phyloP scores from a whole-genome alignment of 2,113 vertebrate species.

The Eulacestoma nigropectus region DNA sequence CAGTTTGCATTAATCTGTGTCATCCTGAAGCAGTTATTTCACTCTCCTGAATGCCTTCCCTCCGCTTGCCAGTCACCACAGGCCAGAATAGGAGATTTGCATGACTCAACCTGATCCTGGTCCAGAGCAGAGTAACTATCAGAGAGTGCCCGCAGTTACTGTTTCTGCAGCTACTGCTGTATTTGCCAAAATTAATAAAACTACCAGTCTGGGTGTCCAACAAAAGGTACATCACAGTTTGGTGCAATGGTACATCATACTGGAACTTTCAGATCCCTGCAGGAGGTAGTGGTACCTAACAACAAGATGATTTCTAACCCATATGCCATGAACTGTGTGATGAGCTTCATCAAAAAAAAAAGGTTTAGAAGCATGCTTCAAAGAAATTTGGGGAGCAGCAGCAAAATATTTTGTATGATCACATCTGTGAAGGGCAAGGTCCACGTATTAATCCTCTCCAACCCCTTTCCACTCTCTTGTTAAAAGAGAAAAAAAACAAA shows the following conservation, averaged over 20 bases:
- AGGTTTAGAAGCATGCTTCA: background rate
- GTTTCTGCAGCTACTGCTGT: background rate
- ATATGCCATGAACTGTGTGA: background rate
- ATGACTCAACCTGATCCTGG: background rate
- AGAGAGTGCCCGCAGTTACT: background rate
- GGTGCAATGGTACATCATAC: background rate
- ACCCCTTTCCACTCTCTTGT: background rate
- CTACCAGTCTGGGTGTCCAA: background rate
- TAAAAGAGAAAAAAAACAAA: background rate
- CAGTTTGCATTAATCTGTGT: background rate
- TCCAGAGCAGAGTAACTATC: background rate
- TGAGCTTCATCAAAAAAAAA: background rate
- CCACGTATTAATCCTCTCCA: background rate
- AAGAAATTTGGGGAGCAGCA: background rate
- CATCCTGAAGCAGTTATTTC: background rate
- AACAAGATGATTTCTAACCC: background rate
- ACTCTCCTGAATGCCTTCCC: background rate
- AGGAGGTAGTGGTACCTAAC: background rate
- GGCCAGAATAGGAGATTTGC: background rate
- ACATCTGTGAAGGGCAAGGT: background rate
- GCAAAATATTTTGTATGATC: background rate
- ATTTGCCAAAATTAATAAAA: background rate
- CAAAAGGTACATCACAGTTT: background rate
- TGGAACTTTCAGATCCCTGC: background rate
- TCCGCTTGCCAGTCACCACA: background rate